A percentile compares a stretch with the other conserved stretches of the same genome.
These are phyloP conservation scores for Noctilio leporinus DNA, from an alignment of 2,113 vertebrate genomes.

Conservation along the genomic window DNA sequence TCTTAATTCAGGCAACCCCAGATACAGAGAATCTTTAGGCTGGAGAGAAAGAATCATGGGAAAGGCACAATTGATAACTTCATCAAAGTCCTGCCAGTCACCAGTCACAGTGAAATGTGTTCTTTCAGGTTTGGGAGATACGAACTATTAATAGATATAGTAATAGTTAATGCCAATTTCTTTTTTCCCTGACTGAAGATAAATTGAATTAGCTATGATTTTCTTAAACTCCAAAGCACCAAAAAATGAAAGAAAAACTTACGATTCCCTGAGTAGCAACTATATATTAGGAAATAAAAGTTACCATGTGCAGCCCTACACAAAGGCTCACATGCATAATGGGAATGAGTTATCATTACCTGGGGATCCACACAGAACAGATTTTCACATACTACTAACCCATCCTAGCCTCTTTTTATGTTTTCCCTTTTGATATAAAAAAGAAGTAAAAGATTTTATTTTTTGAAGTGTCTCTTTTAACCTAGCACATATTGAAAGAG, in stretches of 20 bases:
- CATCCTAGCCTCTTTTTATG: neutral
- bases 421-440: constrained; percentile 29
- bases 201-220: neutral
- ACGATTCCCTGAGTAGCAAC: neutral
- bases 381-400: neutral
- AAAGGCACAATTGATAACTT: neutral
- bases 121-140: neutral
- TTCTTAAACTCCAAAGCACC: neutral
- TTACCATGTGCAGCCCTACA: neutral
- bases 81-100: neutral
- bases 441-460: neutral
- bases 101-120: neutral
- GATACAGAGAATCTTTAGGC: neutral
- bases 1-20: neutral
- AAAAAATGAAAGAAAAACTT: neutral
- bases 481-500: neutral
- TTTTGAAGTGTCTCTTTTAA: constrained; percentile 10
- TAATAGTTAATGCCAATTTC: neutral
- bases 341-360: neutral
- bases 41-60: neutral
- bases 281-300: neutral
- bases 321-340: neutral
- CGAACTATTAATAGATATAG: neutral
- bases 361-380: neutral
- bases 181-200: neutral